phyloP scores from a whole-genome alignment of 2,113 vertebrate species.

The Bombycilla garrulus region DNA sequence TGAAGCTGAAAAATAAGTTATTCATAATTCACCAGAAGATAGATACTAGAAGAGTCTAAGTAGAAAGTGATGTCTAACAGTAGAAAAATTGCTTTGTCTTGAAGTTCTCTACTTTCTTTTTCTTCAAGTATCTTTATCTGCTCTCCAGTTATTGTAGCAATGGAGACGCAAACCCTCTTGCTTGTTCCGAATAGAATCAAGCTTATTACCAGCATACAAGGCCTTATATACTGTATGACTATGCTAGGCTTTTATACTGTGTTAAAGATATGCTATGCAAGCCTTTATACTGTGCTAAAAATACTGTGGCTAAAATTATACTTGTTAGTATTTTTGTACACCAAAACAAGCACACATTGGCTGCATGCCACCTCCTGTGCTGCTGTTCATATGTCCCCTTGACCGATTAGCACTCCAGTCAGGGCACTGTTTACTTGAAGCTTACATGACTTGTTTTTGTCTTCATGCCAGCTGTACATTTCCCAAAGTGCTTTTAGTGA shows the following conservation, averaged over 20 bases:
- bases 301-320: neutral
- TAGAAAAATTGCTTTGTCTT: neutral
- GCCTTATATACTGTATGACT: neutral
- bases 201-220: neutral
- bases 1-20: neutral
- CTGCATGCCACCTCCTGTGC: neutral
- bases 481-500: neutral
- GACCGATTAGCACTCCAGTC: neutral
- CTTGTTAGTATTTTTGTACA: neutral
- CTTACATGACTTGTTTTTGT: neutral
- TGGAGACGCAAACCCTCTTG: neutral
- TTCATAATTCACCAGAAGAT: neutral
- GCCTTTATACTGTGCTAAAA: neutral
- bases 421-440: neutral
- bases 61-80: neutral
- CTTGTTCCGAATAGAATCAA: neutral
- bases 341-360: neutral
- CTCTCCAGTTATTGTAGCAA: neutral
- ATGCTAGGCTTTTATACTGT: neutral
- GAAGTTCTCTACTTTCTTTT: neutral
- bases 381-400: neutral
- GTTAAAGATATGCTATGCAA: neutral
- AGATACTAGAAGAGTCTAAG: neutral
- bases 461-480: neutral
- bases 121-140: neutral